Percentiles rank a stretch among this genome's conserved stretches.
phyloP scores from a whole-genome alignment of 2,113 vertebrate genomes.

The Rhizomys pruinosus region DNA sequence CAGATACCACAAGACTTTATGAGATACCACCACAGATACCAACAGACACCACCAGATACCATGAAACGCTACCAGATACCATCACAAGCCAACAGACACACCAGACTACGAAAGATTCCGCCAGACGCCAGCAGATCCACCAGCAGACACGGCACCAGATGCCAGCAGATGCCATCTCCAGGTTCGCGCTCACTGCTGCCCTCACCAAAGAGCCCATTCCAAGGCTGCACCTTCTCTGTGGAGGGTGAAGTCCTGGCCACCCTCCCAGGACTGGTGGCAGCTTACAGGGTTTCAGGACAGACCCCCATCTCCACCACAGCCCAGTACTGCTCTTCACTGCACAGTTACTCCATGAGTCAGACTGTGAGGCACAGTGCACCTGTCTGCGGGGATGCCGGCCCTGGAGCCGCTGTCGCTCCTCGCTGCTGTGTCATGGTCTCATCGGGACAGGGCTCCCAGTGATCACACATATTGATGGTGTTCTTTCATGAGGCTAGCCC shows the following conservation, averaged over 20 bases:
- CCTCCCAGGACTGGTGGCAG: neutral
- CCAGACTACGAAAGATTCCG: neutral
- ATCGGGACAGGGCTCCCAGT: constrained; percentile 45
- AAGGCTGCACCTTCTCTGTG: neutral
- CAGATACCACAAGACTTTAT: neutral
- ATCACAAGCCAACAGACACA: too few relatives aligned
- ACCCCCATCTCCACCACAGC: rapidly evolving
- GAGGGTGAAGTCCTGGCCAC: neutral
- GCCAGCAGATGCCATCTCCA: rapidly evolving
- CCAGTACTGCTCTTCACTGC: neutral
- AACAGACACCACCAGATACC: neutral
- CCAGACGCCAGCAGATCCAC: neutral
- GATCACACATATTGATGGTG: constrained; percentile 58
- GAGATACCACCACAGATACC: neutral
- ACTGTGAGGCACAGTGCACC: rapidly evolving
- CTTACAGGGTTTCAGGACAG: neutral
- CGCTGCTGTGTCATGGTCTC: neutral
- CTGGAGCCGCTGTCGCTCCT: neutral
- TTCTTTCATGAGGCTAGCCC: constrained; percentile 81
- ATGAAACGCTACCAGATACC: neutral
- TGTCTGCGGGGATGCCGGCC: neutral
- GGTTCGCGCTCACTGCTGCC: too few relatives aligned
- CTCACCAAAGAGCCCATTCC: neutral
- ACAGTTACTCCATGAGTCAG: neutral
- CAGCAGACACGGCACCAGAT: too few relatives aligned